These are phyloP conservation scores for Cichlasoma orientale DNA, from an alignment of 2,797 vertebrate species.

Conservation along the genomic window DNA sequence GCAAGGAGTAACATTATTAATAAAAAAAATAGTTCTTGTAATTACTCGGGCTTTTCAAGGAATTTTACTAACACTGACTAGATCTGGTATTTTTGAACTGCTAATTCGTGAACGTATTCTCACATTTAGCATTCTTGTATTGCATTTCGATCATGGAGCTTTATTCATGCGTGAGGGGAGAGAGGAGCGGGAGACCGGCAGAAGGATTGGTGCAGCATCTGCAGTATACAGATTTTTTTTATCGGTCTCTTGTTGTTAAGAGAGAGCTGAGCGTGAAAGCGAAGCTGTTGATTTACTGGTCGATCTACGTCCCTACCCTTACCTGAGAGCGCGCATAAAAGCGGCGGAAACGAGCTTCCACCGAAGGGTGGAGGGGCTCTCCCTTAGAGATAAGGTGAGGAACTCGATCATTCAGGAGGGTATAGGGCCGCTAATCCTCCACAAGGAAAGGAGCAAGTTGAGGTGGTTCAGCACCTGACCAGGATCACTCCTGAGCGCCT, in stretches of 20 bases:
- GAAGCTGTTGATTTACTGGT: background rate
- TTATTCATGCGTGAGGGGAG: background rate
- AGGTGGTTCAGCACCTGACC: background rate
- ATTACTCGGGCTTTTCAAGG: background rate
- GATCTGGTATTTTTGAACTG: background rate
- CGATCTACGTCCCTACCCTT: background rate
- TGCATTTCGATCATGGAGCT: background rate
- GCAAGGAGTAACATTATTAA: background rate
- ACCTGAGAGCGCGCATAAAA: background rate
- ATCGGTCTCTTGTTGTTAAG: background rate
- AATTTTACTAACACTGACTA: background rate
- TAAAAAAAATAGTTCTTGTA: background rate
- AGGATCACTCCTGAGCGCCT: too few relatives aligned
- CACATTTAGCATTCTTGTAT: background rate
- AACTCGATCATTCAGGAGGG: background rate
- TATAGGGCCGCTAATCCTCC: too few relatives aligned
- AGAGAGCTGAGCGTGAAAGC: background rate
- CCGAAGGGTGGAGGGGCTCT: background rate
- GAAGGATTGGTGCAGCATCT: background rate
- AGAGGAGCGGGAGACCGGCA: background rate
- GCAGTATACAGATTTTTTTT: background rate
- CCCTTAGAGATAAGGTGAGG: background rate
- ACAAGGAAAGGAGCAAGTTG: background rate
- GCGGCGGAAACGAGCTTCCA: background rate
- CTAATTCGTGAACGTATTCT: background rate